A percentile compares a stretch with the other conserved stretches of the same genome.
Conservation (phyloP, 2,113 vertebrate species). For the Sclerurus mexicanus region DNA sequence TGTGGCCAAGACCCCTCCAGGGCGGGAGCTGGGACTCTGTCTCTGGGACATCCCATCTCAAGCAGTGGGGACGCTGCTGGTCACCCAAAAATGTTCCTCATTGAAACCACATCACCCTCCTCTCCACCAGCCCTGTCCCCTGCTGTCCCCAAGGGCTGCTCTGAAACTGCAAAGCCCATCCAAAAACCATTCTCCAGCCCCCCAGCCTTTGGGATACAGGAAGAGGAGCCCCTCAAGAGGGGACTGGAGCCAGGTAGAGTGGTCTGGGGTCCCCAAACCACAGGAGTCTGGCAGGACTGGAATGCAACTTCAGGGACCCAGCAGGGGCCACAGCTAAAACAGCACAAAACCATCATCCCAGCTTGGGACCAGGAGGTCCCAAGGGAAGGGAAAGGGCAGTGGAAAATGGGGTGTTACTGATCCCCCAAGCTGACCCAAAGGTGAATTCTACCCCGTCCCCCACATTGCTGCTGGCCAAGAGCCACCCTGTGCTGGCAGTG, state of each 20-base stretch:
- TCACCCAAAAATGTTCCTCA: fast-evolving
- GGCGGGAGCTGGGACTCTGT: neutral
- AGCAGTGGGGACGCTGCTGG: fast-evolving
- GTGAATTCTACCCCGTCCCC: neutral
- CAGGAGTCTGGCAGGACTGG: neutral
- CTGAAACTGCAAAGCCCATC: neutral
- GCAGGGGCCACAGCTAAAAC: neutral
- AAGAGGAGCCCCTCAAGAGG: neutral
- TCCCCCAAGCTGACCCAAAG: too few species aligned
- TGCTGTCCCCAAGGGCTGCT: neutral
- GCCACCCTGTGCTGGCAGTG: neutral
- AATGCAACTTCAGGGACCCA: neutral
- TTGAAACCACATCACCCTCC: fast-evolving
- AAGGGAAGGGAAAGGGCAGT: neutral
- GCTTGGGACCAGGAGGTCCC: too few species aligned
- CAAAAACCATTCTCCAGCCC: neutral
- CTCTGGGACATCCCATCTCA: fast-evolving
- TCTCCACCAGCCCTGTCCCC: neutral
- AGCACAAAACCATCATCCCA: neutral
- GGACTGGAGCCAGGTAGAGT: neutral
- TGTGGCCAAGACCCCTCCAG: fast-evolving
- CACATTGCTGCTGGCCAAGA: neutral
- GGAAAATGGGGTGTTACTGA: too few species aligned
- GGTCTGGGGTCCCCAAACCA: neutral
- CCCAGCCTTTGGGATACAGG: neutral